These are phyloP conservation scores for Odiellus spinosus DNA, from an alignment of 2,888 invertebrate species.

Conservation along the genomic window DNA sequence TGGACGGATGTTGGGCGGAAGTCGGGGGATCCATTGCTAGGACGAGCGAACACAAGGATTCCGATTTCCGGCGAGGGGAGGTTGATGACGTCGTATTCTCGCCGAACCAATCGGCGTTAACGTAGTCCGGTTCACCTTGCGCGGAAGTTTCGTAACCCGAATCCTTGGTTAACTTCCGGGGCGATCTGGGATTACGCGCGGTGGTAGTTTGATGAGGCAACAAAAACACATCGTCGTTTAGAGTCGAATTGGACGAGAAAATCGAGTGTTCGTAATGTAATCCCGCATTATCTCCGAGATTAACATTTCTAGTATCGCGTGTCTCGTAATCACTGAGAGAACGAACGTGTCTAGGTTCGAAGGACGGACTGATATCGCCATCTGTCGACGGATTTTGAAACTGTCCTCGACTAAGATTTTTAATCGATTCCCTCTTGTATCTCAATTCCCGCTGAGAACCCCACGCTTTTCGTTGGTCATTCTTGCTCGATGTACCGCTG, in stretches of 20 bases:
- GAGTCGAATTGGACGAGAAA: background rate
- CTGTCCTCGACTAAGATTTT: background rate
- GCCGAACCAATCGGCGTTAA: slow-evolving; percentile 14
- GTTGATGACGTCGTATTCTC: background rate
- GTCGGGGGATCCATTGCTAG: too few relatives aligned
- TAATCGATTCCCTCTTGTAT: background rate
- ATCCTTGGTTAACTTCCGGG: slow-evolving; percentile 14
- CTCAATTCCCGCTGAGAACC: slow-evolving; percentile 14
- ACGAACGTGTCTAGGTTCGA: slow-evolving; percentile 5
- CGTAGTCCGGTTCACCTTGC: slow-evolving; percentile 15
- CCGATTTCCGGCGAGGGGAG: too few relatives aligned
- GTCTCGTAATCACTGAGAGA: slow-evolving; percentile 12
- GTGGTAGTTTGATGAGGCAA: background rate
- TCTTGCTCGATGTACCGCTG: background rate
- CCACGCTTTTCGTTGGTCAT: slow-evolving; percentile 11
- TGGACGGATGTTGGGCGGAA: too few relatives aligned
- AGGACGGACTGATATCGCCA: background rate
- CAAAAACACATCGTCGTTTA: too few relatives aligned
- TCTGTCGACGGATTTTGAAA: background rate
- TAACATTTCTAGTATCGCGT: background rate
- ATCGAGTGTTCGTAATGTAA: background rate
- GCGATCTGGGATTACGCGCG: slow-evolving; percentile 6
- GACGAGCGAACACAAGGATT: too few relatives aligned
- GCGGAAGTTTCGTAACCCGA: slow-evolving; percentile 16
- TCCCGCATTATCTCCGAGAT: background rate